Evolutionary conservation across 2,797 vertebrate species (phyloP).

Genomic region (Limosa lapponica): DNA sequence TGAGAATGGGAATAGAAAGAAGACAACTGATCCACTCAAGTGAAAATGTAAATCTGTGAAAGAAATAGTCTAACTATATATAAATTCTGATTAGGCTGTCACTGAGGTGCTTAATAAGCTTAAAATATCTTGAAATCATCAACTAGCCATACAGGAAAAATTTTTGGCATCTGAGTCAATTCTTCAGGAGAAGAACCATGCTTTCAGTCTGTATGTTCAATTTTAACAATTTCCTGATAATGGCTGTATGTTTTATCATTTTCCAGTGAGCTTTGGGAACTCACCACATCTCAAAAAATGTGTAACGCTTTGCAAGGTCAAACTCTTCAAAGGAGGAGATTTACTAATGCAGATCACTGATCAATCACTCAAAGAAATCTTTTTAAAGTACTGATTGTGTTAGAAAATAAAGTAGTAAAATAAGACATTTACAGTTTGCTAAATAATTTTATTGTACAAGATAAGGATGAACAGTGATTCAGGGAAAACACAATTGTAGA

Average conservation of each 20-base stretch:
- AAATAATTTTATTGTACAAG: background rate
- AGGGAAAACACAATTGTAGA: background rate
- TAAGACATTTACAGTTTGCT: background rate
- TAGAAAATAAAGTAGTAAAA: background rate
- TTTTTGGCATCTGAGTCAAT: too few relatives aligned
- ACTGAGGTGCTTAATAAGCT: background rate
- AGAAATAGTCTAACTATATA: background rate
- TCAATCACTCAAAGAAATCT: background rate
- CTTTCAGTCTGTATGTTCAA: background rate
- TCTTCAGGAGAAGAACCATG: background rate
- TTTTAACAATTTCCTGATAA: background rate
- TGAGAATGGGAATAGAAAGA: background rate
- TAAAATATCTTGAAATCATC: background rate
- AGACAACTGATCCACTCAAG: background rate
- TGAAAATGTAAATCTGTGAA: background rate
- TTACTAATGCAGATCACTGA: background rate
- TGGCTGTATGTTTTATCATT: background rate
- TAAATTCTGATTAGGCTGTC: background rate
- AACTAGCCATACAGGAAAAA: background rate
- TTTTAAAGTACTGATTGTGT: background rate
- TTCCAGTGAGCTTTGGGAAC: background rate
- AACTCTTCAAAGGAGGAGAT: background rate
- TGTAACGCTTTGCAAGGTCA: background rate
- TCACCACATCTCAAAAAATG: background rate
- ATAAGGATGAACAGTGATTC: background rate